These are phyloP conservation scores for Trichechus manatus DNA, from an alignment of 2,113 vertebrate genomes.

Conservation along the genomic window DNA sequence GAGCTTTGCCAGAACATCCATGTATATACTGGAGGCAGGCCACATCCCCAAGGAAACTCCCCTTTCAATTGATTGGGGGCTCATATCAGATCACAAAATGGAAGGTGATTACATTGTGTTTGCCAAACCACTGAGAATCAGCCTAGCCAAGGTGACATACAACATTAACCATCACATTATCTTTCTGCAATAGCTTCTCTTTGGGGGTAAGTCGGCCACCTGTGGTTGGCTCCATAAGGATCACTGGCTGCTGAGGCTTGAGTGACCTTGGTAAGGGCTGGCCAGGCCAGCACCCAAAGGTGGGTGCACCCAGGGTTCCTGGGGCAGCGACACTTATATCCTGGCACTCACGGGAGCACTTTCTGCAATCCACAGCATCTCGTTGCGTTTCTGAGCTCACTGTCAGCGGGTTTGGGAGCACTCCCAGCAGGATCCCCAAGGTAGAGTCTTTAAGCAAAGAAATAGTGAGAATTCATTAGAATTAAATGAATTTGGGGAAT, in stretches of 20 bases:
- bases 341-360: background rate
- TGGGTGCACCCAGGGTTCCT: background rate
- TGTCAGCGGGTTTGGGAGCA: background rate
- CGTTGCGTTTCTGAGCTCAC: background rate
- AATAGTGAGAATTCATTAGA: background rate
- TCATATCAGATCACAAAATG: too few species aligned
- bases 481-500: background rate
- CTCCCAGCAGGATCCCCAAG: background rate
- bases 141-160: too few species aligned
- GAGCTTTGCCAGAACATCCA: too few species aligned
- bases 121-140: too few species aligned
- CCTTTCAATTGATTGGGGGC: too few species aligned
- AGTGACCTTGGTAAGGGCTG: background rate
- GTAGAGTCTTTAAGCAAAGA: background rate
- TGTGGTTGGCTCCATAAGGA: too few species aligned
- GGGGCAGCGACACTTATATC: too few species aligned
- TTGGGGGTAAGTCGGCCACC: fast-evolving
- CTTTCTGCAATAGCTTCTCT: background rate
- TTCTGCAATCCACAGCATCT: background rate
- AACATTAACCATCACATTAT: too few species aligned
- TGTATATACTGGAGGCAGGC: too few species aligned
- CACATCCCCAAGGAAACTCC: too few species aligned
- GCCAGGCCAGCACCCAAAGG: background rate
- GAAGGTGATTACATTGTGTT: too few species aligned
- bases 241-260: background rate